phyloP scores from a whole-genome alignment of 2,888 invertebrate species.

The Ophion costatus region DNA sequence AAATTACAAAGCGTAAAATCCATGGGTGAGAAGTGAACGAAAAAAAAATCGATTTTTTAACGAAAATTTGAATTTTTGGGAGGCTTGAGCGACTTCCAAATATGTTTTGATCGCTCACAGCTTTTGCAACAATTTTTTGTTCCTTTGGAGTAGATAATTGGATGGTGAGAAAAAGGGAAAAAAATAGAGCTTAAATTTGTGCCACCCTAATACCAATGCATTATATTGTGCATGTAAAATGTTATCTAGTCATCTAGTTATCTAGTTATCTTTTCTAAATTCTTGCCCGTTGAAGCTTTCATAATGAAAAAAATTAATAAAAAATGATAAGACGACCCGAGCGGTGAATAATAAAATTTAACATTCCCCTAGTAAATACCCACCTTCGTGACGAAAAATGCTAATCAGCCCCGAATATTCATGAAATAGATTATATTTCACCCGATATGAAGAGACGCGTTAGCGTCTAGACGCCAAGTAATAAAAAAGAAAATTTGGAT shows the following conservation, averaged over 20 bases:
- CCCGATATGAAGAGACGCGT: neutral
- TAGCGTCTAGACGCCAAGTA: too few relatives aligned
- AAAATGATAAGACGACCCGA: neutral
- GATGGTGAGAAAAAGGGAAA: too few relatives aligned
- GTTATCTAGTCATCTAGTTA: neutral
- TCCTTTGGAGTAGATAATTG: too few relatives aligned
- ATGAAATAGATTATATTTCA: neutral
- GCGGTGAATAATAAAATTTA: neutral
- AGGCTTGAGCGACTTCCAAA: too few relatives aligned
- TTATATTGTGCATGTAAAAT: neutral
- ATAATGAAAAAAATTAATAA: neutral
- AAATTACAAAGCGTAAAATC: too few relatives aligned
- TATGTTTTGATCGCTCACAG: too few relatives aligned
- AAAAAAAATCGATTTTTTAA: too few relatives aligned
- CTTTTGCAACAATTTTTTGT: too few relatives aligned
- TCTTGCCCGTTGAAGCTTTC: neutral
- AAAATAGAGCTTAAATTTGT: too few relatives aligned
- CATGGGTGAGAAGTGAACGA: too few relatives aligned
- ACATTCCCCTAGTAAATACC: neutral
- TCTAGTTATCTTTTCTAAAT: neutral
- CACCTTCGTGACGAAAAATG: neutral
- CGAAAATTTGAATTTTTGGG: too few relatives aligned
- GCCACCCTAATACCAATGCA: neutral
- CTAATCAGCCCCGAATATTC: neutral
- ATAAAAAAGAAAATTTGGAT: too few relatives aligned